phyloP scores from a whole-genome alignment of 2,113 vertebrate genomes.

The Morone saxatilis region DNA sequence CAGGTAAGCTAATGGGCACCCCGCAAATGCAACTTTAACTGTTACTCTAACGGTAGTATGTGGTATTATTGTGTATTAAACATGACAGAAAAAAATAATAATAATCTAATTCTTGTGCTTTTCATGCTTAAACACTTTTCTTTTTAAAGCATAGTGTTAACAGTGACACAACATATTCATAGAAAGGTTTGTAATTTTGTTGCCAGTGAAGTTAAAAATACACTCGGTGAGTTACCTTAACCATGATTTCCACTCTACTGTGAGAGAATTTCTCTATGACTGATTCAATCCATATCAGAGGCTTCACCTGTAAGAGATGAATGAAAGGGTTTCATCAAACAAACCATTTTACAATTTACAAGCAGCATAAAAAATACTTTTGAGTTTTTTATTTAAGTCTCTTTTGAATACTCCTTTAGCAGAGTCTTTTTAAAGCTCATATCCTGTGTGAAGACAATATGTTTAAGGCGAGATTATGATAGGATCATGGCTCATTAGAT shows the following conservation, averaged over 20 bases:
- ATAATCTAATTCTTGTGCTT: not conserved
- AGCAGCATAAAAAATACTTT: not conserved
- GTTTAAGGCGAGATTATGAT: slow-evolving; percentile 8
- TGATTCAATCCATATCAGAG: slow-evolving; percentile 96
- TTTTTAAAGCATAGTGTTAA: not conserved
- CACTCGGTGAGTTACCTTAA: slow-evolving; percentile 85
- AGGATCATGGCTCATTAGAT: slow-evolving; percentile 31
- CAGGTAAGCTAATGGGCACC: too few relatives aligned
- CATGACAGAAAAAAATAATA: not conserved
- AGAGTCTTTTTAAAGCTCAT: not conserved
- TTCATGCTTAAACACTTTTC: not conserved
- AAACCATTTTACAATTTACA: not conserved
- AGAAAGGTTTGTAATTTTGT: not conserved
- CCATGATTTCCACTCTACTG: slow-evolving; percentile 95
- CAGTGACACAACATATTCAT: not conserved
- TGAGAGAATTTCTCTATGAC: slow-evolving; percentile 96
- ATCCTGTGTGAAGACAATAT: slow-evolving; percentile 28
- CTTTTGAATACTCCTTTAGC: not conserved
- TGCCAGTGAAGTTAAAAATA: not conserved
- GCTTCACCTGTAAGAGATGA: slow-evolving; percentile 87
- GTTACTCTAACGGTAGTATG: not conserved
- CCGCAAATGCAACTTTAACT: not conserved
- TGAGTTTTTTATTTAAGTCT: too few relatives aligned
- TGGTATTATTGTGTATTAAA: not conserved
- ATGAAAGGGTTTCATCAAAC: not conserved